A percentile compares a stretch with the other conserved stretches of the same genome.
phyloP scores from a whole-genome alignment of 2,113 vertebrate species.

The Lampris incognitus region DNA sequence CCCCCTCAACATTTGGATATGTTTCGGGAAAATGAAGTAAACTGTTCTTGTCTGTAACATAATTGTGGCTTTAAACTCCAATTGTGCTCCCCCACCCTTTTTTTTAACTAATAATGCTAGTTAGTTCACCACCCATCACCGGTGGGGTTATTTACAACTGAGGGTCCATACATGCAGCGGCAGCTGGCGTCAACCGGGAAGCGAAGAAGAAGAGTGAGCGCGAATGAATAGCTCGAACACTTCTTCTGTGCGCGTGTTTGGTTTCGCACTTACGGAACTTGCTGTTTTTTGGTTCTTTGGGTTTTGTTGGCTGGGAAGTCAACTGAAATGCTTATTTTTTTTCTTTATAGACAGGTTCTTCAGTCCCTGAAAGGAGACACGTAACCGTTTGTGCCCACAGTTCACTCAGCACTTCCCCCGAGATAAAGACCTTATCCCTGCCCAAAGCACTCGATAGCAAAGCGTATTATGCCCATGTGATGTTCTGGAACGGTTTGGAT shows the following conservation, averaged over 20 bases:
- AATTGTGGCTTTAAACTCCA: constrained; percentile 19
- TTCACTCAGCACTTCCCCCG: constrained; percentile 36
- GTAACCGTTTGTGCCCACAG: constrained; percentile 40
- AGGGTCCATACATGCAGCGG: constrained; percentile 34
- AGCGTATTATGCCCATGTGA: constrained; percentile 14
- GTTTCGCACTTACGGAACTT: not conserved
- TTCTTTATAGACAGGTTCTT: not conserved
- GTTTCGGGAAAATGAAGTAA: constrained; percentile 36
- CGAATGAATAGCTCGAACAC: constrained; percentile 19
- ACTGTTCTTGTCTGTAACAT: constrained; percentile 39
- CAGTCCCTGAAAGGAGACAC: constrained; percentile 50
- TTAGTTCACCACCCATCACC: constrained; percentile 13
- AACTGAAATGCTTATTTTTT: constrained; percentile 40
- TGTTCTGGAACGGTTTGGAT: constrained; percentile 24
- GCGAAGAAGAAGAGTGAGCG: constrained; percentile 48
- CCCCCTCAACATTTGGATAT: constrained; percentile 54
- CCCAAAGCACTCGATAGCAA: constrained; percentile 35
- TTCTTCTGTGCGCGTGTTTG: not conserved
- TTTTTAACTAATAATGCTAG: constrained; percentile 29
- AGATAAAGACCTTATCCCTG: constrained; percentile 27
- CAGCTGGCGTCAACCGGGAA: constrained; percentile 31
- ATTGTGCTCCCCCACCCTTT: constrained; percentile 14
- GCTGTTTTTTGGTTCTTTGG: no score
- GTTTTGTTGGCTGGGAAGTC: not conserved
- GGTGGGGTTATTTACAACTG: constrained; percentile 45